These are phyloP conservation scores for Aegithalos caudatus DNA, from an alignment of 2,113 vertebrate genomes.

Conservation along the genomic window DNA sequence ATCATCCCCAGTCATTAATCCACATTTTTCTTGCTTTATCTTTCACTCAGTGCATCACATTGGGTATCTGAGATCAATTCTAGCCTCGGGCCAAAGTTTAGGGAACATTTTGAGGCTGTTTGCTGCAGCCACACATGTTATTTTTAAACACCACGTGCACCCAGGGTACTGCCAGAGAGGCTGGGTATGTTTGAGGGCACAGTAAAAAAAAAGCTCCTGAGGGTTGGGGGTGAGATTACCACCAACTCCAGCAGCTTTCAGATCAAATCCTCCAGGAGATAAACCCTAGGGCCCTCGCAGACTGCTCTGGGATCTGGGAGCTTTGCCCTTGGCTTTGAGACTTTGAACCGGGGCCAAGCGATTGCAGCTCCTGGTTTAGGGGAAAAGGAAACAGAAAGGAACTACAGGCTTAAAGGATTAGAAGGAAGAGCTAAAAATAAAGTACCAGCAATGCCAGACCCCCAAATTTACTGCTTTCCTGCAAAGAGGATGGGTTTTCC, in stretches of 20 bases:
- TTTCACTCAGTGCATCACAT: not conserved
- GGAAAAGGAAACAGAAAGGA: conserved; percentile 58
- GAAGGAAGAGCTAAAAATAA: conserved; percentile 62
- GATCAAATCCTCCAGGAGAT: not conserved
- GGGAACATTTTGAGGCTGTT: not conserved
- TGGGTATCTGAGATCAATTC: not conserved
- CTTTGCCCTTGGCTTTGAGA: conserved; percentile 36
- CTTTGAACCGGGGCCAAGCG: conserved; percentile 14
- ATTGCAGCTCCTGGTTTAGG: conserved; percentile 35
- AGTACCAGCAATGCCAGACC: conserved; percentile 6
- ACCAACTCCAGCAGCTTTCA: not conserved
- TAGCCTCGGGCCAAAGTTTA: not conserved
- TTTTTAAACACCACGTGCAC: not conserved
- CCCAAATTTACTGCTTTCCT: conserved; percentile 33
- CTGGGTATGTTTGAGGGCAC: not conserved
- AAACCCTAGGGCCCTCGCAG: not conserved
- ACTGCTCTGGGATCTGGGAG: conserved; percentile 27
- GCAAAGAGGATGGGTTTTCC: conserved; percentile 20
- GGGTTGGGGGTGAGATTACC: not conserved
- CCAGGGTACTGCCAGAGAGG: not conserved
- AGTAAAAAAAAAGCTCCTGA: not conserved
- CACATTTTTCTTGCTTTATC: not conserved
- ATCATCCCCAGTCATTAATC: not conserved
- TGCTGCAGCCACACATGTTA: not conserved
- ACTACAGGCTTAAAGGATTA: conserved; percentile 43